Percentiles rank a stretch among this genome's conserved stretches.
These are phyloP conservation scores for Myopa testacea DNA, from an alignment of 2,888 invertebrate genomes.

Conservation along the genomic window DNA sequence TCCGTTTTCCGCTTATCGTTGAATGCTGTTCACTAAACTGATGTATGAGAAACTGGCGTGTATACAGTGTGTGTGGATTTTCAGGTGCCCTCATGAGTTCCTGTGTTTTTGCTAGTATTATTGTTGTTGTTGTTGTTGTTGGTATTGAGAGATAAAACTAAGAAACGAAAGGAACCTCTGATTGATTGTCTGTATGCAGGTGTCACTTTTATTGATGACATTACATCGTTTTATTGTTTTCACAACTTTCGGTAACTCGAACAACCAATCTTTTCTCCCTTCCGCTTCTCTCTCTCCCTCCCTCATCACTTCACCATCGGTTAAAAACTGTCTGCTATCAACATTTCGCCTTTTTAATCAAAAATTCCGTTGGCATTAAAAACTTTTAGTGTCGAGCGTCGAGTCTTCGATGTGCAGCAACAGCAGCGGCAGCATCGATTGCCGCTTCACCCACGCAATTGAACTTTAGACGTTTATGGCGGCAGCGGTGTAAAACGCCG, in stretches of 20 bases:
- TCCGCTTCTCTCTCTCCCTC: too few species aligned
- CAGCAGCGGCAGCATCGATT: not conserved
- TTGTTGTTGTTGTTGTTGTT: not conserved
- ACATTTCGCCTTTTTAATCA: not conserved
- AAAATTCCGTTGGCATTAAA: constrained; percentile 1
- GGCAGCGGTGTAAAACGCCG: not conserved
- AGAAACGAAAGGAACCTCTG: not conserved
- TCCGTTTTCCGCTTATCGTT: constrained; percentile 1
- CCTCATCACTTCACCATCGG: too few species aligned
- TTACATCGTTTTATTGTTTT: not conserved
- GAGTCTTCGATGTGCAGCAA: not conserved
- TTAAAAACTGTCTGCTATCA: too few species aligned
- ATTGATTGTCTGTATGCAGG: constrained; percentile 2
- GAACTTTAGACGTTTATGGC: not conserved
- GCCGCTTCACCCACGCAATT: not conserved
- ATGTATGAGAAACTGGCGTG: not conserved
- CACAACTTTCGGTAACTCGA: too few species aligned
- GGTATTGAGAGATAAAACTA: not conserved
- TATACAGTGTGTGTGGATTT: not conserved
- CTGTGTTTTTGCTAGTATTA: too few species aligned
- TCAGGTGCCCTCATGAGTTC: not conserved
- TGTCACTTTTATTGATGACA: not conserved
- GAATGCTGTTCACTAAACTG: not conserved
- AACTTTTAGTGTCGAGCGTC: not conserved
- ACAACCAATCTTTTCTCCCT: too few species aligned